Evolutionary conservation across 2,797 vertebrate species (phyloP).

Genomic region (Alfaro cultratus): DNA sequence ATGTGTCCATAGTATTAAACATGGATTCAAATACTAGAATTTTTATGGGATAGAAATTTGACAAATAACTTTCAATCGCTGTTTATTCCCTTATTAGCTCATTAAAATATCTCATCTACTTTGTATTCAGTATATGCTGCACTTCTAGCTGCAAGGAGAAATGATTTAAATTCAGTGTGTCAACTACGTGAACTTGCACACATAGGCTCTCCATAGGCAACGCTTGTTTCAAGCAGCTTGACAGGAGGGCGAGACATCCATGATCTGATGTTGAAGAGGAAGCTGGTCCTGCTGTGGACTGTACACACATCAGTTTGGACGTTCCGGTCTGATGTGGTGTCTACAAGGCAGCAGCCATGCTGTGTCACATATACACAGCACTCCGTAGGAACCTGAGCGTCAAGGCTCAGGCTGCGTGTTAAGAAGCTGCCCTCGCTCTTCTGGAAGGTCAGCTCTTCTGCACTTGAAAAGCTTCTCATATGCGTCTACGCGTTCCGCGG

Average conservation of each 20-base stretch:
- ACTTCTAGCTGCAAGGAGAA: slow-evolving; percentile 21
- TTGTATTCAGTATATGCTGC: slow-evolving; percentile 9
- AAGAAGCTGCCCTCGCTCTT: slow-evolving; percentile 72
- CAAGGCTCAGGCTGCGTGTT: slow-evolving; percentile 66
- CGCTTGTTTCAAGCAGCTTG: slow-evolving; percentile 54
- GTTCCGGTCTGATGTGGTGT: slow-evolving; percentile 63
- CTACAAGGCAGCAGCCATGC: slow-evolving; percentile 65
- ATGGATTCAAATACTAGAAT: neutral
- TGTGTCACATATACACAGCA: slow-evolving; percentile 63
- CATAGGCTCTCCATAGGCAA: slow-evolving; percentile 47
- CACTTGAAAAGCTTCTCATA: slow-evolving; percentile 74
- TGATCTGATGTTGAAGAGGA: slow-evolving; percentile 62
- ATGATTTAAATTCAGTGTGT: slow-evolving; percentile 39
- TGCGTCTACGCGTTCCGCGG: slow-evolving; percentile 65
- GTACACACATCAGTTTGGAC: slow-evolving; percentile 61
- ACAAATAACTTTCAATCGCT: neutral
- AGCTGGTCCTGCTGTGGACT: slow-evolving; percentile 53
- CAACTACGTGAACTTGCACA: slow-evolving; percentile 15
- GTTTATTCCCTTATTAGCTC: neutral
- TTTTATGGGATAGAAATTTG: neutral
- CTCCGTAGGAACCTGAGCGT: slow-evolving; percentile 65
- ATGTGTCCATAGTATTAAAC: neutral
- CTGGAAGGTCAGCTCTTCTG: slow-evolving; percentile 70
- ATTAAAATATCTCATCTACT: neutral
- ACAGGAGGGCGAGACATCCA: slow-evolving; percentile 33